Percentiles rank a stretch among this genome's conserved stretches.
Conservation (phyloP, 2,797 vertebrate genomes). For the Chaetophractus vellerosus region DNA sequence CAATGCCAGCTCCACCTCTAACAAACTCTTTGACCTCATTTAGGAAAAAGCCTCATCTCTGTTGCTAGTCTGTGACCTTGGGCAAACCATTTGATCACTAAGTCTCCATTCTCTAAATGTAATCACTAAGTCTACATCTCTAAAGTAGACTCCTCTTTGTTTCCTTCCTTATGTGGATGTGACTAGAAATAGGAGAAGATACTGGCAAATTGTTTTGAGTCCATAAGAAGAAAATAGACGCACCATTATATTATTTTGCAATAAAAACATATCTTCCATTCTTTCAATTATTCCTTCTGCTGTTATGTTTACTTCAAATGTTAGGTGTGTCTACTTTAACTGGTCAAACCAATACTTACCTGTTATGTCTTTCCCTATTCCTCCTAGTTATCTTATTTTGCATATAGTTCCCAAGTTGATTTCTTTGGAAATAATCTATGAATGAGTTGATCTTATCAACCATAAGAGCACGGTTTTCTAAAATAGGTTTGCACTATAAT, state of each 20-base stretch:
- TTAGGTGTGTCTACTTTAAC: conserved; percentile 68
- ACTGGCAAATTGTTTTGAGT: conserved; percentile 52
- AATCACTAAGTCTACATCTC: conserved; percentile 20
- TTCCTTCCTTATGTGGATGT: not conserved
- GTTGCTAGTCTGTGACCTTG: conserved; percentile 13
- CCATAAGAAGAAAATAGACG: conserved; percentile 53
- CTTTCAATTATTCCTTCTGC: conserved; percentile 58
- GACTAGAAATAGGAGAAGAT: conserved; percentile 56
- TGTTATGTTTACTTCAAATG: conserved; percentile 51
- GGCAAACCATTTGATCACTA: conserved; percentile 49
- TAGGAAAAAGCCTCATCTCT: not conserved
- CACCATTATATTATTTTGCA: conserved; percentile 59
- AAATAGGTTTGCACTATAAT: not conserved
- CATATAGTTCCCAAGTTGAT: not conserved
- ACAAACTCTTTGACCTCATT: conserved; percentile 22
- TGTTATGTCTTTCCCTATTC: conserved; percentile 15
- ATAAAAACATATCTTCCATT: conserved; percentile 19
- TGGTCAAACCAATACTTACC: conserved; percentile 63
- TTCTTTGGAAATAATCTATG: conserved; percentile 38
- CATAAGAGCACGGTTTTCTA: not conserved
- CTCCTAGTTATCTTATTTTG: conserved; percentile 1
- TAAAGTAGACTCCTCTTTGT: conserved; percentile 37
- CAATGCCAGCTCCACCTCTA: not conserved
- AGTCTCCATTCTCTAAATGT: not conserved
- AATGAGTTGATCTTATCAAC: not conserved